Conservation (phyloP, 1,140 invertebrate species). For the Pseudobourletiella spinata region DNA sequence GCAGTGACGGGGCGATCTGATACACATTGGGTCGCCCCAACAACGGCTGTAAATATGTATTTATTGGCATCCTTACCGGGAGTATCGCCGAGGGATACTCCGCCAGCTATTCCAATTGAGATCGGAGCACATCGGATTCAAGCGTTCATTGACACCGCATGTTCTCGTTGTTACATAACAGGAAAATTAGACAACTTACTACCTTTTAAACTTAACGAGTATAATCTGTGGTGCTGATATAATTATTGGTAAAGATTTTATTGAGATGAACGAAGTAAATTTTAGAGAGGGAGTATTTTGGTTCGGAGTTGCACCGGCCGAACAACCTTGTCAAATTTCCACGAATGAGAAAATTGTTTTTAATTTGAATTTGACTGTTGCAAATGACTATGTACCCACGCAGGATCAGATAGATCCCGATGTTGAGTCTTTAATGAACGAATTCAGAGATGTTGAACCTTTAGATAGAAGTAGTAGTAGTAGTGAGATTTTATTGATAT, state of each 20-base stretch:
- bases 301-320: not conserved
- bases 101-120: not conserved
- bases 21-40: not conserved
- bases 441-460: slow-evolving; percentile 10
- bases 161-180: not conserved
- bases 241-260: slow-evolving; percentile 11
- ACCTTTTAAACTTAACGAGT: not conserved
- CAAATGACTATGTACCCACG: not conserved
- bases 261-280: not conserved
- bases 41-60: not conserved
- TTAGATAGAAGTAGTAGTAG: slow-evolving; percentile 7
- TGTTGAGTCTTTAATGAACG: slow-evolving; percentile 7
- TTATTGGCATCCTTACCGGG: not conserved
- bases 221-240: not conserved
- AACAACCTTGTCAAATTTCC: not conserved
- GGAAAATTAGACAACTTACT: not conserved
- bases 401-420: not conserved
- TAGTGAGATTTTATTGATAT: slow-evolving; percentile 14
- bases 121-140: not conserved
- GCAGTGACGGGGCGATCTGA: not conserved
- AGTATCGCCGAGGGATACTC: not conserved
- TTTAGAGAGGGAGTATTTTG: not conserved
- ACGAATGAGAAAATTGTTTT: not conserved
- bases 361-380: not conserved
- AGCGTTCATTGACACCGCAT: not conserved